Evolutionary conservation across 2,888 invertebrate genomes (phyloP).

Genomic region (Euphydryas editha): DNA sequence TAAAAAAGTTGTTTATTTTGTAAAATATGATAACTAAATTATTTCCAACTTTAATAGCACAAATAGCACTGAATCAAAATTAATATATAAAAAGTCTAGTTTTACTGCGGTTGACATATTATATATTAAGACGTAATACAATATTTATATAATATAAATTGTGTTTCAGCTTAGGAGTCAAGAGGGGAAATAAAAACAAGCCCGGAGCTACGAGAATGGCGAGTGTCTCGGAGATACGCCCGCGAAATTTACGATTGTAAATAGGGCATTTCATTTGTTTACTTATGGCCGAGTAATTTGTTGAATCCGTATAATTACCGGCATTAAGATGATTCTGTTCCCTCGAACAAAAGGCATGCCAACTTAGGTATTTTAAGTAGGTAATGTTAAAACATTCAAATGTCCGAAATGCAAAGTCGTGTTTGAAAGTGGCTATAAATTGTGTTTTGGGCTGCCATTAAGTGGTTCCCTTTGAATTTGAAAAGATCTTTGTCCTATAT

Average conservation of each 20-base stretch:
- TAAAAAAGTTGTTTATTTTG: neutral
- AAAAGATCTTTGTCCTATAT: constrained; percentile 5
- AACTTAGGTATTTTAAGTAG: constrained; percentile 60
- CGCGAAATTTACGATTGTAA: constrained; percentile 79
- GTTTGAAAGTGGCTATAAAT: constrained; percentile 75
- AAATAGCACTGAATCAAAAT: neutral
- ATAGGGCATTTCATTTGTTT: constrained; percentile 79
- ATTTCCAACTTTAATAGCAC: too few relatives aligned
- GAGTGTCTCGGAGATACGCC: constrained; percentile 44
- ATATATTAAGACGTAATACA: neutral
- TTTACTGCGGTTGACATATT: neutral
- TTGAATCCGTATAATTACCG: constrained; percentile 82
- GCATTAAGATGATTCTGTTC: constrained; percentile 81
- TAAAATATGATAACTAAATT: too few relatives aligned
- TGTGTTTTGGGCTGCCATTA: constrained; percentile 47
- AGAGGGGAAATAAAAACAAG: constrained; percentile 33
- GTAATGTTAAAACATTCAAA: constrained; percentile 81
- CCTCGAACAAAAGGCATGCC: constrained; percentile 55
- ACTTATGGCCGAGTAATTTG: constrained; percentile 83
- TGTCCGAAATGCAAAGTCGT: constrained; percentile 60
- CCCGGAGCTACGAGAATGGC: constrained; percentile 10
- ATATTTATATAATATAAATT: constrained; percentile 10
- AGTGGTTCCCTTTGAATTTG: constrained; percentile 14
- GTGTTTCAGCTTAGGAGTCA: constrained; percentile 8
- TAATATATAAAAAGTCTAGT: neutral